phyloP scores from a whole-genome alignment of 30 jellyfish, hydroid and myxozoan genomes.

The Cassiopea andromeda region DNA sequence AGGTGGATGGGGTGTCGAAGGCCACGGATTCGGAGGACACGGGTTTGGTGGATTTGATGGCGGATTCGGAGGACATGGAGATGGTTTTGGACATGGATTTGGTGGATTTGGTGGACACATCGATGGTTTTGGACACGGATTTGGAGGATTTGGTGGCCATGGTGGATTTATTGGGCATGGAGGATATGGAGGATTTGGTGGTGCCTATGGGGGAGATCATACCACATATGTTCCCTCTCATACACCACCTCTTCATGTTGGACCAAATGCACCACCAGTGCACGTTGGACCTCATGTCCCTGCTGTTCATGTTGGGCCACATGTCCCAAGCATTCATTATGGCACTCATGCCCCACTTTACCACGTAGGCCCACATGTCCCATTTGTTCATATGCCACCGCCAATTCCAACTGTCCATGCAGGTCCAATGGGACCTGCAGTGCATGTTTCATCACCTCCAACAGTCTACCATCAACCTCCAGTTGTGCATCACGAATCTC shows the following conservation, averaged over 20 bases:
- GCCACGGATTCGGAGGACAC: conserved; percentile 72
- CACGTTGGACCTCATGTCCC: conserved; percentile 98
- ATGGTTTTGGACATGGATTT: conserved; percentile 62
- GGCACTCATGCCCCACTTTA: conserved; percentile 97
- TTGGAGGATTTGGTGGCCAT: conserved; percentile 57
- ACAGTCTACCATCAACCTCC: conserved; percentile 97
- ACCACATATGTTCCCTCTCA: conserved; percentile 98
- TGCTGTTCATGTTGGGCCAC: conserved; percentile 98
- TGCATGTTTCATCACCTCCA: conserved; percentile 96
- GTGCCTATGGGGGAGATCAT: conserved; percentile 87
- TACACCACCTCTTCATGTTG: conserved; percentile 97
- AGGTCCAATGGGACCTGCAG: conserved; percentile 99
- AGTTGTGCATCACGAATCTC: conserved; percentile 92
- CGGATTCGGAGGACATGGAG: conserved; percentile 63
- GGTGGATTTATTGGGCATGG: conserved; percentile 58
- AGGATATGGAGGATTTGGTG: conserved; percentile 49
- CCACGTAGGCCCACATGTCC: conserved; percentile 98
- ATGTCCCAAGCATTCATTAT: conserved; percentile 93
- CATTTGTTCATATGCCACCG: conserved; percentile 97
- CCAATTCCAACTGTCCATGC: conserved; percentile 96
- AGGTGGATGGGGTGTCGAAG: conserved; percentile 75
- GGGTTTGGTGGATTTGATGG: conserved; percentile 68
- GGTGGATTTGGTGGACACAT: conserved; percentile 60
- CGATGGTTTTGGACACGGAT: conserved; percentile 78
- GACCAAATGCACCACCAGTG: conserved; percentile 98